Base-by-base conservation (phyloP, 2,113 vertebrate species). In the Suricata suricatta region DNA sequence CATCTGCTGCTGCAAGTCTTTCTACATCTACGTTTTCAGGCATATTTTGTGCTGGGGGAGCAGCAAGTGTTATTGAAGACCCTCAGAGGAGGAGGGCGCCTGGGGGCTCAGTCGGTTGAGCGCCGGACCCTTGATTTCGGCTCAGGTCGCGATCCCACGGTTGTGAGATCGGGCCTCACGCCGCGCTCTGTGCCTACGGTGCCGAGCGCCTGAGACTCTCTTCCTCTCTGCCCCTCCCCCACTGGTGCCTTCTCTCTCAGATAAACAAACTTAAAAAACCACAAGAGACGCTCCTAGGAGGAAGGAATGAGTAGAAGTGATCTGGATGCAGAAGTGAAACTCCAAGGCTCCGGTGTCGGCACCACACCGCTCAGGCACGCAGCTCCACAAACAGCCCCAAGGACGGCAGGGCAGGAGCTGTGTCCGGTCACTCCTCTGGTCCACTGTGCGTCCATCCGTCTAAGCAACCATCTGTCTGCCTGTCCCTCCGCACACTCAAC, bases 341-440 rank as follows among this genome's bases (percentile, higher is more conserved):
- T 9, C 11, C 66, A 52, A 87, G 33, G 47, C 25, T 17, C 23
- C 4, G 38, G 5, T 0, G 9, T 12, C 12, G 35, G 52, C 44
- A 10, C 10, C 44, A 47, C 44, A 10, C 44, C 10, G 44, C 44
- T 47, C 29, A 60, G 68, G 85, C 31, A n/a, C 31, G 27, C 25
- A 68, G 29, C 31, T 2, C 11, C 29, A 54, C 2, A 7, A 0
- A 11, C 38, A 2, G 11, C 25, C 35, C 25, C 44, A 47, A 10
- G 44, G 44, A 47, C 44, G 44, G 23, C 21, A 5, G 27, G 44
- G 0, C 9, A 47, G 21, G 12, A 13, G 66, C 57, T 10, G 14
- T 1, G 10, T 15, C 19, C 25, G 29, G 60, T 33, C 12, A 5
- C 35, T 19, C 13, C 7, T 35, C 41, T 10, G 14, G 17, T 44